phyloP scores from a whole-genome alignment of 2,113 vertebrate genomes.

The Climacteris rufus region DNA sequence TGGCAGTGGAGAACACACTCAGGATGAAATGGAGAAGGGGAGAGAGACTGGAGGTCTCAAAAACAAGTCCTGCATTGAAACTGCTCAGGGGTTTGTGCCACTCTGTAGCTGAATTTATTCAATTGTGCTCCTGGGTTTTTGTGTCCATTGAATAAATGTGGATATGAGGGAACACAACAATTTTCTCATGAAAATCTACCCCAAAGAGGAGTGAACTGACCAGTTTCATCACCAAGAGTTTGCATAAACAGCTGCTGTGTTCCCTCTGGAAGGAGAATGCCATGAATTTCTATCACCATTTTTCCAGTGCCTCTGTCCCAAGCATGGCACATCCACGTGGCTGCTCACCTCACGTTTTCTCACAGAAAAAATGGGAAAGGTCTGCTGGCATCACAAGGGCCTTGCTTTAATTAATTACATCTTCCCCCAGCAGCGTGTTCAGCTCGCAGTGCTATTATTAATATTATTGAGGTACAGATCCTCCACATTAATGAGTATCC shows the following conservation, averaged over 20 bases:
- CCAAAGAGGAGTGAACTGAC: not conserved
- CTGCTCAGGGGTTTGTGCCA: not conserved
- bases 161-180: not conserved
- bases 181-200: not conserved
- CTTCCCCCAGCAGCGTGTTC: not conserved
- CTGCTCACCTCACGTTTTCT: not conserved
- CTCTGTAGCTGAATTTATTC: not conserved
- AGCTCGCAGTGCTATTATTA: not conserved
- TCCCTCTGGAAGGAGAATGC: not conserved
- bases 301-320: accelerated
- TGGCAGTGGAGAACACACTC: not conserved
- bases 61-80: not conserved
- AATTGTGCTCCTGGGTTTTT: accelerated
- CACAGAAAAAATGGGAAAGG: not conserved
- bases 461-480: not conserved
- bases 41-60: not conserved
- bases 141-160: not conserved
- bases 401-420: not conserved
- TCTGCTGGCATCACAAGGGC: not conserved
- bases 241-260: too few species aligned
- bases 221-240: accelerated
- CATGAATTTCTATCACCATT: not conserved
- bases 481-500: not conserved
- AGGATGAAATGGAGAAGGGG: not conserved
- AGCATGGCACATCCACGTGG: not conserved